phyloP scores from a whole-genome alignment of 2,113 vertebrate species.

The Columba janthina region DNA sequence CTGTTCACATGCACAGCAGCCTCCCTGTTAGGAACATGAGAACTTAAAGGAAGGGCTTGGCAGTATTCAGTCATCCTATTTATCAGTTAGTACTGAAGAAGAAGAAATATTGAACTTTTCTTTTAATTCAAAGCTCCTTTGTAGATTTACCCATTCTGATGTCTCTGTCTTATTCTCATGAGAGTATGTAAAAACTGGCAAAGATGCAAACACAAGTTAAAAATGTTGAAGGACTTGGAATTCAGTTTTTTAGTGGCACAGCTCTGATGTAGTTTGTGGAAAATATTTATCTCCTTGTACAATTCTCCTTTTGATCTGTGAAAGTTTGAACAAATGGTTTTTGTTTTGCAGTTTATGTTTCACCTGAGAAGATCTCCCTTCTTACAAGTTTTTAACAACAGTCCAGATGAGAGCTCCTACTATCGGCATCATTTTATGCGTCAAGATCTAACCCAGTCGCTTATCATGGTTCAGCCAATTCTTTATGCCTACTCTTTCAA shows the following conservation, averaged over 20 bases:
- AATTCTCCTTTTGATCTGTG: neutral
- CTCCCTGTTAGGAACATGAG: neutral
- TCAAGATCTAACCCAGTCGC: conserved; percentile 94
- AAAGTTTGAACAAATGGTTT: neutral
- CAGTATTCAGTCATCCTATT: neutral
- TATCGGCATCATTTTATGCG: conserved; percentile 97
- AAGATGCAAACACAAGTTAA: neutral
- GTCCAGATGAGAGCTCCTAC: conserved; percentile 96
- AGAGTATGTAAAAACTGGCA: neutral
- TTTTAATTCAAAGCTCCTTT: neutral
- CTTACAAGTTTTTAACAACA: conserved; percentile 99
- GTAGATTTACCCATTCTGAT: neutral
- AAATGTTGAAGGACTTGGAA: neutral
- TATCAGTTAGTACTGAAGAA: neutral
- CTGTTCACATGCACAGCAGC: neutral
- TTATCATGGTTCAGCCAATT: conserved; percentile 98
- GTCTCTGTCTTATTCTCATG: neutral
- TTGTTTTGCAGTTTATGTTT: conserved; percentile 93
- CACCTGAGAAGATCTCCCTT: conserved; percentile 97
- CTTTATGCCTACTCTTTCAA: conserved; percentile 96
- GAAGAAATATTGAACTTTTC: neutral
- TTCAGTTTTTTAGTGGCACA: neutral
- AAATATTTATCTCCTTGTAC: neutral
- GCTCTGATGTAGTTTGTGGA: neutral
- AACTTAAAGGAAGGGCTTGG: neutral